Evolutionary conservation across 2,797 vertebrate genomes (phyloP).

Genomic region (Sebastes vulpes): DNA sequence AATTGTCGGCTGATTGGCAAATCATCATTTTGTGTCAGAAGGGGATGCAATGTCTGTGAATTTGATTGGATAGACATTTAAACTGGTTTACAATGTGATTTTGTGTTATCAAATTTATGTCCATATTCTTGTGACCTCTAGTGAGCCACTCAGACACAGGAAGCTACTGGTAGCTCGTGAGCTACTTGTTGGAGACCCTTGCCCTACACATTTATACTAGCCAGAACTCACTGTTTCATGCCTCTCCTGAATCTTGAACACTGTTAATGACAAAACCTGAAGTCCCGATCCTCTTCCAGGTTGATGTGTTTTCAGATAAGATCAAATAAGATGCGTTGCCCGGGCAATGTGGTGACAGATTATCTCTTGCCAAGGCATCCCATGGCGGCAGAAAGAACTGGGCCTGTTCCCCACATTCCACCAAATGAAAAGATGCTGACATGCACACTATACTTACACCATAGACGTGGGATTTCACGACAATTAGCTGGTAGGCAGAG

Average conservation of each 20-base stretch:
- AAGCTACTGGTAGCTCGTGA: too few species aligned
- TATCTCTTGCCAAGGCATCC: slow-evolving; percentile 20
- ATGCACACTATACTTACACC: background rate
- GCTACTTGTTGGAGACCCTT: too few species aligned
- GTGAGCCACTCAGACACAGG: too few species aligned
- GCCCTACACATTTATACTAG: background rate
- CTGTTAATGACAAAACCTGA: background rate
- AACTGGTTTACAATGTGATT: too few species aligned
- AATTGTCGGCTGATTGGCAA: too few species aligned
- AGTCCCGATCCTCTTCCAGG: background rate
- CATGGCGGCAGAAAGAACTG: background rate
- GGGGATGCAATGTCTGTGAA: too few species aligned
- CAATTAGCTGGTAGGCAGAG: slow-evolving; percentile 24
- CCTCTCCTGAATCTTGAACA: background rate
- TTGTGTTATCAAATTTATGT: too few species aligned
- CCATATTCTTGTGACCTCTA: too few species aligned
- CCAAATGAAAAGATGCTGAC: background rate
- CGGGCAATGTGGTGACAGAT: background rate
- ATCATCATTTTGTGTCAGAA: too few species aligned
- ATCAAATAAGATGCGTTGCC: slow-evolving; percentile 12
- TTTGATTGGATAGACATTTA: too few species aligned
- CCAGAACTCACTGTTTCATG: background rate
- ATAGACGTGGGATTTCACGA: slow-evolving; percentile 17
- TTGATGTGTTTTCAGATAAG: background rate
- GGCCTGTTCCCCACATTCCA: background rate